Percentiles rank a stretch among this genome's conserved stretches.
Evolutionary conservation across 2,888 invertebrate species (phyloP).

Genomic region (Acronicta leporina): DNA sequence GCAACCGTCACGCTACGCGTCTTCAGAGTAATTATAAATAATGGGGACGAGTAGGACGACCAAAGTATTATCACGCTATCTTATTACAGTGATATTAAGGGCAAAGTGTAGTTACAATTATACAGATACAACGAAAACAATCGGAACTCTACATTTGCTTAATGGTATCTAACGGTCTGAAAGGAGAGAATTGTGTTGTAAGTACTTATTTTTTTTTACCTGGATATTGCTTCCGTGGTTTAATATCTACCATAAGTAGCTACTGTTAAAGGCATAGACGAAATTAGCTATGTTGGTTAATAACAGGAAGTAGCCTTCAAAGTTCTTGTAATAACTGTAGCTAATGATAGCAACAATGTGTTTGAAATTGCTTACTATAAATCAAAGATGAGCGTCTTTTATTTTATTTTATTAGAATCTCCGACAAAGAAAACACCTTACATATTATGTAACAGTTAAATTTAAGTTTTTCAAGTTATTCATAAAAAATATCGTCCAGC

Average conservation of each 20-base stretch:
- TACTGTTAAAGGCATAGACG: constrained; percentile 2
- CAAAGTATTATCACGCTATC: constrained; percentile 7
- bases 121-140: too few relatives aligned
- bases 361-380: too few relatives aligned
- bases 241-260: constrained; percentile 5
- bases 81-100: neutral
- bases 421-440: too few relatives aligned
- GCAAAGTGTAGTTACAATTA: too few relatives aligned
- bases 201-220: neutral
- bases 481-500: too few relatives aligned
- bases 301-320: constrained; percentile 20
- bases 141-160: too few relatives aligned
- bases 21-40: constrained; percentile 47
- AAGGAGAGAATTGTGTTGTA: too few relatives aligned
- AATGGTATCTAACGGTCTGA: too few relatives aligned
- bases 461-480: too few relatives aligned
- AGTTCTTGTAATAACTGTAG: neutral
- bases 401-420: too few relatives aligned
- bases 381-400: too few relatives aligned
- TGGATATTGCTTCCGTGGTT: constrained; percentile 28
- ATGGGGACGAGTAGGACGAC: constrained; percentile 11
- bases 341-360: neutral
- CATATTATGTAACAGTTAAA: too few relatives aligned
- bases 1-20: constrained; percentile 50
- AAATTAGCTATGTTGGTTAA: constrained; percentile 15